Evolutionary conservation across 2,888 invertebrate species (phyloP).

Genomic region (Eristalis tenax): DNA sequence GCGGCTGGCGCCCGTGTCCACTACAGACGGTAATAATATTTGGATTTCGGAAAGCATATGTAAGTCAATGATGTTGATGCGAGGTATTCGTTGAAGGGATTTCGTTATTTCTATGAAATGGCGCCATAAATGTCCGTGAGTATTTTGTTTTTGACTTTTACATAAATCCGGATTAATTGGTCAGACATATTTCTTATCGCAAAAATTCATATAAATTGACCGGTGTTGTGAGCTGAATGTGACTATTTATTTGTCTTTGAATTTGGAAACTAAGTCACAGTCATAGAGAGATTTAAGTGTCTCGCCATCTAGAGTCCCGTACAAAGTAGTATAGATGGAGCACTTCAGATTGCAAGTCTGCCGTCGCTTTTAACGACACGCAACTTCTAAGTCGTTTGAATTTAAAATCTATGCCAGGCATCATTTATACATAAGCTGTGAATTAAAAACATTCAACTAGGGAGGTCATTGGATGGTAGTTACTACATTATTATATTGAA

Average conservation of each 20-base stretch:
- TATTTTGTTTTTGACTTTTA: neutral
- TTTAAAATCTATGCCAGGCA: too few relatives aligned
- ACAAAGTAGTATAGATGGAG: too few relatives aligned
- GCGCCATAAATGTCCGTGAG: neutral
- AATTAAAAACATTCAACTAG: too few relatives aligned
- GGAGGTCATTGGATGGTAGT: too few relatives aligned
- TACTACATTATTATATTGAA: too few relatives aligned
- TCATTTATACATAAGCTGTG: too few relatives aligned
- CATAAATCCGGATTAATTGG: neutral
- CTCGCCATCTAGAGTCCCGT: neutral
- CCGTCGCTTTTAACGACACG: too few relatives aligned
- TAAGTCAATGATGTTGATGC: neutral
- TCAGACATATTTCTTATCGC: neutral
- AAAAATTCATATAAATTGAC: neutral
- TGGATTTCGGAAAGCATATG: neutral
- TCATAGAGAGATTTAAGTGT: neutral
- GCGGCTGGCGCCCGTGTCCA: constrained; percentile 30
- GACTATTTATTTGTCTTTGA: neutral
- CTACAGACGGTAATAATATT: neutral
- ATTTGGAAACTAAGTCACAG: neutral
- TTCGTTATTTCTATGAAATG: neutral
- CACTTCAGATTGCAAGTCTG: neutral
- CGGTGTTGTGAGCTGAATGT: neutral
- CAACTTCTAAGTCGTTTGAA: too few relatives aligned
- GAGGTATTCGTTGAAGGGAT: neutral